Conservation (phyloP, 1,140 invertebrate species). For the Diuraphis noxia region DNA sequence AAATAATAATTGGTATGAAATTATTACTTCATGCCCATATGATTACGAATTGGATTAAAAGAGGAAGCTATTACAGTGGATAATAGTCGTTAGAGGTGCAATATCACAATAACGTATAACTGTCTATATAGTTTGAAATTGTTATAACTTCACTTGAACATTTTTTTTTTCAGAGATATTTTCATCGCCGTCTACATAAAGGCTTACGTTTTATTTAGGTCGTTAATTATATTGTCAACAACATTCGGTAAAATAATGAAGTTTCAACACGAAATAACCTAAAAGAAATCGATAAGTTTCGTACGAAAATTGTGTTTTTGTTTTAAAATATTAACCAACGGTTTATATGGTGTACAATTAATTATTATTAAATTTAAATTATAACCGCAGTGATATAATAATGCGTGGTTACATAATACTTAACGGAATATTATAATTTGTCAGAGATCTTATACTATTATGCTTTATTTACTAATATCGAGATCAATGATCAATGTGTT, state of each 20-base stretch:
- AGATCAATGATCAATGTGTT: not conserved
- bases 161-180: not conserved
- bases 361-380: not conserved
- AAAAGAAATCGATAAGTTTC: not conserved
- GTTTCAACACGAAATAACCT: not conserved
- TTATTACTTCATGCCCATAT: constrained; percentile 3
- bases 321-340: not conserved
- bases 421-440: not conserved
- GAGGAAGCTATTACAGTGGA: not conserved
- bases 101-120: not conserved
- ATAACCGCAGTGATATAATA: not conserved
- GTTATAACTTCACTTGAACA: not conserved
- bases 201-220: not conserved
- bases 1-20: constrained; percentile 42
- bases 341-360: not conserved
- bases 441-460: not conserved
- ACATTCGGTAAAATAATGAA: not conserved
- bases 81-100: not conserved
- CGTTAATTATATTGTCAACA: constrained; percentile 3
- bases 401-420: not conserved
- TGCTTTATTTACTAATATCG: not conserved
- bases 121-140: not conserved
- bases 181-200: not conserved
- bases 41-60: not conserved
- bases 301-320: not conserved